Percentiles rank a stretch among this genome's conserved stretches.
Evolutionary conservation across 2,888 invertebrate species (phyloP).

Genomic region (Amorpha juglandis): DNA sequence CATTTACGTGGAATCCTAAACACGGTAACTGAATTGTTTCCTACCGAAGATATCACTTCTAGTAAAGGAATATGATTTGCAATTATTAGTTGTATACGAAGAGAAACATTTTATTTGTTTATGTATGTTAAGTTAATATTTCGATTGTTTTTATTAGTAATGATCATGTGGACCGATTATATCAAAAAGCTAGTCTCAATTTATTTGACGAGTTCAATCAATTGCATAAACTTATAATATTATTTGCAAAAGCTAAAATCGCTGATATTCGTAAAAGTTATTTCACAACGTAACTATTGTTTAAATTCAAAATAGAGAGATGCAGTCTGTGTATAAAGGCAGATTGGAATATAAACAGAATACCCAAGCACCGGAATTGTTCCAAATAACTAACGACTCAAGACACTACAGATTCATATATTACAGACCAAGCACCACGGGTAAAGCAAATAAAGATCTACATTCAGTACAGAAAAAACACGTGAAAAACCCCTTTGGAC

Average conservation of each 20-base stretch:
- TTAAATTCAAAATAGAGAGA: slow-evolving; percentile 27
- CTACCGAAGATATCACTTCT: slow-evolving; percentile 42
- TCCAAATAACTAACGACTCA: slow-evolving; percentile 35
- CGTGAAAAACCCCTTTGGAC: slow-evolving; percentile 36
- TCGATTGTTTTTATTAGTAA: slow-evolving; percentile 28
- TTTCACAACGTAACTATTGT: slow-evolving; percentile 4
- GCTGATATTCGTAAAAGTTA: background rate
- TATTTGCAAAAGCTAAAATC: background rate
- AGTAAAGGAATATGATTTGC: slow-evolving; percentile 79
- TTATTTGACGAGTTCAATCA: slow-evolving; percentile 28
- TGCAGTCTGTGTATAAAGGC: slow-evolving; percentile 13
- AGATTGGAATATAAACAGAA: slow-evolving; percentile 16
- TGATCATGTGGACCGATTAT: slow-evolving; percentile 57
- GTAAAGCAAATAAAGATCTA: slow-evolving; percentile 37
- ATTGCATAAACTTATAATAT: slow-evolving; percentile 14
- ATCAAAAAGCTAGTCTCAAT: slow-evolving; percentile 82
- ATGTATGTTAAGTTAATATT: slow-evolving; percentile 4
- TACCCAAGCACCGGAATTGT: slow-evolving; percentile 44
- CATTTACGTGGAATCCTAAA: background rate
- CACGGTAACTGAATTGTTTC: background rate
- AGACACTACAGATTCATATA: slow-evolving; percentile 34
- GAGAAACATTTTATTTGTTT: background rate
- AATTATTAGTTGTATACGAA: slow-evolving; percentile 10
- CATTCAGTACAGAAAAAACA: slow-evolving; percentile 33
- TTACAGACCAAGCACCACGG: slow-evolving; percentile 57